Conservation (phyloP, 2,888 invertebrate species). For the Automeris io region DNA sequence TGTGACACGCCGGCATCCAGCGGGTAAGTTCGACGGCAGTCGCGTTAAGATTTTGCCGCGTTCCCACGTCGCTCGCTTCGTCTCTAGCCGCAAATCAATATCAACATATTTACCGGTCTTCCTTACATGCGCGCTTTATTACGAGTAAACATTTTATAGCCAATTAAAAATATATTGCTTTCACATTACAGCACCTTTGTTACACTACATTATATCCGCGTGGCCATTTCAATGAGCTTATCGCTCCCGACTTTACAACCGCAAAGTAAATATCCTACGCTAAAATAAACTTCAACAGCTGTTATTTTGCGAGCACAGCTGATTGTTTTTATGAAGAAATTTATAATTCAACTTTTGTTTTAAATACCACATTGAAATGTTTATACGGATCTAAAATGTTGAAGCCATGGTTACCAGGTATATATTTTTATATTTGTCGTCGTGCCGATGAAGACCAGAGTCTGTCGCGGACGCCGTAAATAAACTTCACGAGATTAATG, state of each 20-base stretch:
- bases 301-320: constrained; percentile 31
- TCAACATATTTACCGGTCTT: constrained; percentile 29
- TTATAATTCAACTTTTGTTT: constrained; percentile 8
- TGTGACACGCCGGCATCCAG: constrained; percentile 31
- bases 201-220: constrained; percentile 14
- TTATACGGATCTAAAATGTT: constrained; percentile 7
- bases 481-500: constrained; percentile 22
- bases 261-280: constrained; percentile 36
- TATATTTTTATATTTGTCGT: constrained; percentile 11
- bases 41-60: constrained; percentile 53
- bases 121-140: constrained; percentile 32
- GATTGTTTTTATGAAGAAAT: constrained; percentile 20
- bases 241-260: constrained; percentile 21
- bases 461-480: constrained; percentile 14
- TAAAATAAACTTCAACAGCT: constrained; percentile 37
- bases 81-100: constrained; percentile 50
- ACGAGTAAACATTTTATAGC: constrained; percentile 35
- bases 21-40: constrained; percentile 51
- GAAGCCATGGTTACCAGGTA: constrained; percentile 8
- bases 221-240: constrained; percentile 13
- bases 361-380: constrained; percentile 3
- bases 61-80: constrained; percentile 38
- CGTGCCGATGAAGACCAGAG: constrained; percentile 18
- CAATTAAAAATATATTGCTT: constrained; percentile 35
- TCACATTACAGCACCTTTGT: constrained; percentile 20